A percentile compares a stretch with the other conserved stretches of the same genome.
phyloP scores from a whole-genome alignment of 2,888 invertebrate genomes.

The Coleophora flavipennella region DNA sequence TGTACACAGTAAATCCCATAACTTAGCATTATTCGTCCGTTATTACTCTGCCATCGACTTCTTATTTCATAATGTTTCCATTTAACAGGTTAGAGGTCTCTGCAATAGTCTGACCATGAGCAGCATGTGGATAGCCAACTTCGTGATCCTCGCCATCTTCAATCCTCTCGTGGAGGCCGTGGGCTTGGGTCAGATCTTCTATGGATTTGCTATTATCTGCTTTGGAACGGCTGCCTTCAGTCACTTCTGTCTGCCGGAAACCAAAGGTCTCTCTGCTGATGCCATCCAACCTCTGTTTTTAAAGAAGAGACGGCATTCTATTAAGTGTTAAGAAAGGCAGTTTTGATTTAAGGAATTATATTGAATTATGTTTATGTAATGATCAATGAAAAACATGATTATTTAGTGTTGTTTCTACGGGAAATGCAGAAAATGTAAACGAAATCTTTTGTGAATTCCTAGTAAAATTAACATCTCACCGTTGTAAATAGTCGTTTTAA shows the following conservation, averaged over 20 bases:
- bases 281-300: conserved; percentile 44
- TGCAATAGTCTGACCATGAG: conserved; percentile 41
- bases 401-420: no score
- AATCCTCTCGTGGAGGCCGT: conserved; percentile 38
- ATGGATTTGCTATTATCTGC: conserved; percentile 44
- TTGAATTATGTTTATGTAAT: neutral
- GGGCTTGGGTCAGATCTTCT: conserved; percentile 51
- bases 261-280: conserved; percentile 53
- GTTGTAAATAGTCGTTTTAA: no score
- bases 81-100: conserved; percentile 43
- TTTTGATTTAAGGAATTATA: conserved; percentile 12
- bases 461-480: no score
- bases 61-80: no score
- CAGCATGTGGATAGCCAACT: conserved; percentile 47
- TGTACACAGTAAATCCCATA: no score
- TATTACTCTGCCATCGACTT: no score
- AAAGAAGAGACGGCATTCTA: conserved; percentile 20
- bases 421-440: no score
- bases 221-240: conserved; percentile 43
- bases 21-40: no score
- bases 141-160: conserved; percentile 48
- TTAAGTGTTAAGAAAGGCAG: no score
- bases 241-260: conserved; percentile 52
- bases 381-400: no score
- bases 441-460: no score